Evolutionary conservation across 2,797 vertebrate species (phyloP), one percentile per base, ranked within the genome.

Genomic region (Acanthurus leucopareius): DNA sequence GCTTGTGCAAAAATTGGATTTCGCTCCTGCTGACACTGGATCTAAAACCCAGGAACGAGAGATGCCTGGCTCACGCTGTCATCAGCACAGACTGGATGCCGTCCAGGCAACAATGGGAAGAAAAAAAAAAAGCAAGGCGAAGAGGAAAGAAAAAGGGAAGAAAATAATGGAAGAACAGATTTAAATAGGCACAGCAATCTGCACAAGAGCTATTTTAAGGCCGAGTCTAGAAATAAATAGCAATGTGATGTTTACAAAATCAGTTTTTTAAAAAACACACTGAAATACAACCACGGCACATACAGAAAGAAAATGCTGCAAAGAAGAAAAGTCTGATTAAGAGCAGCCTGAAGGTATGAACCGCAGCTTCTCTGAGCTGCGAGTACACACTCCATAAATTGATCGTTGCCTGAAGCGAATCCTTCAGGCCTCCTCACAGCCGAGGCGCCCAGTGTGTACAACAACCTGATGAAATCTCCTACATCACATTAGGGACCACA

Each of bases 401-500:
- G 22, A 54, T 69, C 61, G 20, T 22, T 51, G 71, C 84, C 81
- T 19, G n/a, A 58, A 63, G 85, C 44, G 69, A 82, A 77, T 70
- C 74, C 61, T 65, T 64, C 47, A 63, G 77, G 63, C n/a, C 3
- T 15, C 73, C 73, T 78, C 73, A 16, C 61, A 74, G 86, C 42
- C 3, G 45, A 79, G 70, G 57, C 25, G 2, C 48, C n/a, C 42
- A 20, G 47, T 53, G 75, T 67, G 54, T 54, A 79, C 77, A 73
- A 20, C 69, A 32, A 25, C 57, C 28, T 64, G 77, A 86, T 64
- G 54, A 84, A 82, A 51, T 74, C 78, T 64, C 52, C 82, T 73
- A 40, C 73, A 35, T 80, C 77, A 67, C 76, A 19, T 77, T 49
- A 28, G 49, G 56, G 88, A 88, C 87, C 86, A 85, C 88, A 84